Percentiles rank a stretch among this genome's conserved stretches.
Evolutionary conservation across 2,888 invertebrate species (phyloP).

Genomic region (Cheiracanthium punctorium): DNA sequence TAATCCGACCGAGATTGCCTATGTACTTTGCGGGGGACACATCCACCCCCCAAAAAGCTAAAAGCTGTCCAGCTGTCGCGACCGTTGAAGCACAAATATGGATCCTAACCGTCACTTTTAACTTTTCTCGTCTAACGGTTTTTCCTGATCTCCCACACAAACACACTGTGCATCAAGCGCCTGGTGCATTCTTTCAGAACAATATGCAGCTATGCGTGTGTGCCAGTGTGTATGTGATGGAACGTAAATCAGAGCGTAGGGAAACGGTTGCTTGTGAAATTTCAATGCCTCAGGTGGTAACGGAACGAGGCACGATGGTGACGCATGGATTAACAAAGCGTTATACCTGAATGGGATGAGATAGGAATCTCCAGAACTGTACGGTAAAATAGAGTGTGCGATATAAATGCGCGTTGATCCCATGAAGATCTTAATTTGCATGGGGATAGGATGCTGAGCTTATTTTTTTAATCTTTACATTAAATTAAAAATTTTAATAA

Average conservation of each 20-base stretch:
- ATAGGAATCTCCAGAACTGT: too few species aligned
- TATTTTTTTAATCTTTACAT: too few species aligned
- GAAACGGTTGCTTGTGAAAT: background rate
- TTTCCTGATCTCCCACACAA: constrained; percentile 24
- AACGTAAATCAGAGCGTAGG: constrained; percentile 16
- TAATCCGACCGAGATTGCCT: too few species aligned
- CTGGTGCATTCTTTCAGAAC: background rate
- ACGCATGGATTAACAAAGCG: too few species aligned
- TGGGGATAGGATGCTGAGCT: too few species aligned
- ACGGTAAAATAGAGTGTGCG: too few species aligned
- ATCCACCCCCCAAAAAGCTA: background rate
- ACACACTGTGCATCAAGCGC: background rate
- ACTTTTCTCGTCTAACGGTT: constrained; percentile 27
- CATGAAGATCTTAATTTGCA: too few species aligned
- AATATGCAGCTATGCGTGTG: constrained; percentile 9
- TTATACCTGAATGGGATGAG: too few species aligned
- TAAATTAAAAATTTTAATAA: too few species aligned
- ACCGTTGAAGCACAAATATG: constrained; percentile 38
- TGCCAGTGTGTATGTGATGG: constrained; percentile 40
- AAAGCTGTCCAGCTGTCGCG: constrained; percentile 40
- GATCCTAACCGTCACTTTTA: constrained; percentile 43
- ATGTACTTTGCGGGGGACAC: background rate
- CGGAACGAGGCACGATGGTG: background rate
- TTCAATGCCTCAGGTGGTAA: constrained; percentile 1
- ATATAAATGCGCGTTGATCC: too few species aligned